These are phyloP conservation scores for Sialia sialis DNA, from an alignment of 2,113 vertebrate species.

Conservation along the genomic window DNA sequence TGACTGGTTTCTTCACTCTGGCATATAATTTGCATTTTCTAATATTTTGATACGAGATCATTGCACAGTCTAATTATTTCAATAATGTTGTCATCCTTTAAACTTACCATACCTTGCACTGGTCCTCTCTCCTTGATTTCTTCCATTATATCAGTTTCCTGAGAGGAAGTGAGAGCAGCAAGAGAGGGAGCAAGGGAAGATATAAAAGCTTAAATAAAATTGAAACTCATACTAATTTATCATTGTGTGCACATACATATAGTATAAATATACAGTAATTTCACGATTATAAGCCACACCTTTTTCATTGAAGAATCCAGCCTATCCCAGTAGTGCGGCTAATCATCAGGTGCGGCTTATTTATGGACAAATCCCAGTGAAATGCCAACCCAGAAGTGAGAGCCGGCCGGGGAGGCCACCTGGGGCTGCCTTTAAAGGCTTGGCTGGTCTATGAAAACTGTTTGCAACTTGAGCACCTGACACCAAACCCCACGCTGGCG, in stretches of 20 bases:
- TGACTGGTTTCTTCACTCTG: background rate
- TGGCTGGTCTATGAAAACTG: no score
- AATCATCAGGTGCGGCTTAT: no score
- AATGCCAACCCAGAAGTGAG: no score
- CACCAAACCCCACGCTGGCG: no score
- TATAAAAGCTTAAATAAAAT: background rate
- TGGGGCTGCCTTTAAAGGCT: no score
- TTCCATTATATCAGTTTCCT: conserved; percentile 79
- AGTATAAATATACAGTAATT: background rate
- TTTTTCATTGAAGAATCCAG: no score
- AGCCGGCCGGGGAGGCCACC: no score
- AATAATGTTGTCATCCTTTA: background rate
- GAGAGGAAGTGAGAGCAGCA: background rate
- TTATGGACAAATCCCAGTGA: no score
- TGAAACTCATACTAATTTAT: background rate
- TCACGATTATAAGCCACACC: no score
- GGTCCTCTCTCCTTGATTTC: conserved; percentile 79
- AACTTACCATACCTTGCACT: conserved; percentile 74
- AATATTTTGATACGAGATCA: background rate
- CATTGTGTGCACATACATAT: background rate
- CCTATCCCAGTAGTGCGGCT: no score
- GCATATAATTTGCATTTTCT: background rate
- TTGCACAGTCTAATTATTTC: background rate
- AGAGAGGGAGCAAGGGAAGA: background rate
- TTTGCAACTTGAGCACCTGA: no score